Evolutionary conservation across 2,797 vertebrate species (phyloP), one percentile per base, ranked within the genome.

Genomic region (Neosilurus mollespiculum): DNA sequence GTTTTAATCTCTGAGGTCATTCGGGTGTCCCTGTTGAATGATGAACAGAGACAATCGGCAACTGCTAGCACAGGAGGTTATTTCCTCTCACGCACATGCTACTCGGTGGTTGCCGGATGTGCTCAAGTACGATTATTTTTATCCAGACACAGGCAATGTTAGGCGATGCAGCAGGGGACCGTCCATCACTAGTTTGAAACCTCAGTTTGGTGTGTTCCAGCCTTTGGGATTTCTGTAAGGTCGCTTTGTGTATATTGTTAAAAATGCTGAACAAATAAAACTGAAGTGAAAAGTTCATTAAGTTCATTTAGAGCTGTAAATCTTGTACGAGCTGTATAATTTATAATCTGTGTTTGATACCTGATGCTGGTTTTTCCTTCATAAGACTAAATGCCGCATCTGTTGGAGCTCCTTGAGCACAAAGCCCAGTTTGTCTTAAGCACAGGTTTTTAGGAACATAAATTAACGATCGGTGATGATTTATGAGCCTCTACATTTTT

Each of bases 381-480:
- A 6, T 58, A 16, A 34, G 20, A 12, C 24, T 7, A 58, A 75
- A 58, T 20, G 73, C 54, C 59, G 73, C 73, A 76, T 76, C 30
- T 76, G 73, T 9, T 76, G 73, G 54, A 76, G 54, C 53, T 59
- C 16, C 2, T 3, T 37, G 56, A 59, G 73, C 54, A 77, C 43
- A 56, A 65, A 77, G 49, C 11, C 24, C 65, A n/a, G 73, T 14
- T 59, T 76, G 54, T 76, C 37, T 76, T 59, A 34, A 34, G 11
- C 18, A 1, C 62, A 79, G 16, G 78, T n/a, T 53, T 79, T 66
- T 20, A 79, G 62, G 61, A 79, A 20, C 62, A 79, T 66, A 66
- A 79, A 79, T 66, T 53, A 79, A 79, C 2, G 51, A 79, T 54
- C 24, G 1, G 16, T 53, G 61, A 51, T 79, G 78, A 79, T 79